Evolutionary conservation across 1,140 invertebrate genomes (phyloP).

Genomic region (Dendroctonus ponderosae): DNA sequence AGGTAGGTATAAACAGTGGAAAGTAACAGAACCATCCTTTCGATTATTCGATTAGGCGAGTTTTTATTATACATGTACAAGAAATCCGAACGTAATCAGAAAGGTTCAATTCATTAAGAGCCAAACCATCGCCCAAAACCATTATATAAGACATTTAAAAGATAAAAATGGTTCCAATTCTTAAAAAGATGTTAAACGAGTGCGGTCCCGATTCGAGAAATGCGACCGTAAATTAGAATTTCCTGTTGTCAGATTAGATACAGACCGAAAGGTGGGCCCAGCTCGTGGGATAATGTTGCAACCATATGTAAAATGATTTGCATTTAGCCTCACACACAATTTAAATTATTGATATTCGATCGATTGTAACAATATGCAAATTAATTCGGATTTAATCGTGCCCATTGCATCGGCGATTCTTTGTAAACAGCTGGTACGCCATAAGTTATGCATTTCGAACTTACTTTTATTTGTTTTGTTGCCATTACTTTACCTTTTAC

Average conservation of each 20-base stretch:
- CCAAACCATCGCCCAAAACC: constrained; percentile 1
- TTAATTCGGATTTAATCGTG: constrained; percentile 9
- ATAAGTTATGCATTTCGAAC: constrained; percentile 11
- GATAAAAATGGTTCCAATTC: constrained; percentile 31
- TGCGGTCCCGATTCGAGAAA: constrained; percentile 26
- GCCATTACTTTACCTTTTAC: too few relatives aligned
- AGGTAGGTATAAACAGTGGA: too few relatives aligned
- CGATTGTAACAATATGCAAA: constrained; percentile 28
- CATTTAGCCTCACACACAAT: constrained; percentile 25
- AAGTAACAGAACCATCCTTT: too few relatives aligned
- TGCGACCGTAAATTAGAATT: constrained; percentile 33
- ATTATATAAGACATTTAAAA: constrained; percentile 25
- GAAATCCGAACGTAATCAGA: background rate
- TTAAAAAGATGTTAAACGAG: constrained; percentile 31
- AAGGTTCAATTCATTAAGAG: constrained; percentile 16
- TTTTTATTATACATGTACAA: too few relatives aligned
- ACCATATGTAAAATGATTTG: constrained; percentile 30
- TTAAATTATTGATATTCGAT: constrained; percentile 31
- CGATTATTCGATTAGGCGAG: too few relatives aligned
- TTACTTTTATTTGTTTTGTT: constrained; percentile 1
- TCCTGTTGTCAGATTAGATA: constrained; percentile 32
- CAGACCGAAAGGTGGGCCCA: constrained; percentile 15
- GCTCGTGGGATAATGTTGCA: constrained; percentile 22
- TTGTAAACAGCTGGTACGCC: constrained; percentile 11
- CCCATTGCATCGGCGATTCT: constrained; percentile 15